A percentile compares a stretch with the other conserved stretches of the same genome.
phyloP scores from a whole-genome alignment of 2,888 invertebrate species.

The Lepidochitona cinerea region DNA sequence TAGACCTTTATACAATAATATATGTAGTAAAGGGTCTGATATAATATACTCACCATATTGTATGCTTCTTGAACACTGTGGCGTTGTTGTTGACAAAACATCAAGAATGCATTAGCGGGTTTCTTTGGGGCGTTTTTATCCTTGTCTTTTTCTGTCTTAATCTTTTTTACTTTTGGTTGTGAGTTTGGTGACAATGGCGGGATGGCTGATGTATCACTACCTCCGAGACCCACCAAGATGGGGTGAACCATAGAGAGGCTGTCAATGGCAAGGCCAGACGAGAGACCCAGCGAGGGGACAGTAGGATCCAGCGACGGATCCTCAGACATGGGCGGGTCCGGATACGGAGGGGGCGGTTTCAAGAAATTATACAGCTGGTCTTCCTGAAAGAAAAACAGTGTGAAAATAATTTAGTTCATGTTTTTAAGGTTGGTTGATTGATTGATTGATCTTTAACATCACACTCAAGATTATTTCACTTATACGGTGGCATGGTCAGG shows the following conservation, averaged over 20 bases:
- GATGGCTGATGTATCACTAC: not conserved
- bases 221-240: not conserved
- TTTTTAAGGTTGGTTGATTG: too few relatives aligned
- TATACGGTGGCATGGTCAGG: too few relatives aligned
- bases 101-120: slow-evolving; percentile 61
- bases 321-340: not conserved
- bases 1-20: too few relatives aligned
- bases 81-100: slow-evolving; percentile 61
- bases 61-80: slow-evolving; percentile 55
- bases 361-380: slow-evolving; percentile 52
- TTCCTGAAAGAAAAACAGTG: too few relatives aligned
- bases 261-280: not conserved
- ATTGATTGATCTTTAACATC: too few relatives aligned
- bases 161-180: slow-evolving; percentile 21
- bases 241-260: not conserved
- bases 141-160: slow-evolving; percentile 44
- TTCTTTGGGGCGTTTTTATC: slow-evolving; percentile 54
- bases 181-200: not conserved
- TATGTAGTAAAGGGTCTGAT: too few relatives aligned
- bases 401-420: too few relatives aligned
- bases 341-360: slow-evolving; percentile 25
- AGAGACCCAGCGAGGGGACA: not conserved
- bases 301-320: not conserved
- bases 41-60: slow-evolving; percentile 46
- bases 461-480: too few relatives aligned